Base-by-base conservation (phyloP, 2,797 vertebrate species). In the Platalea minor region DNA sequence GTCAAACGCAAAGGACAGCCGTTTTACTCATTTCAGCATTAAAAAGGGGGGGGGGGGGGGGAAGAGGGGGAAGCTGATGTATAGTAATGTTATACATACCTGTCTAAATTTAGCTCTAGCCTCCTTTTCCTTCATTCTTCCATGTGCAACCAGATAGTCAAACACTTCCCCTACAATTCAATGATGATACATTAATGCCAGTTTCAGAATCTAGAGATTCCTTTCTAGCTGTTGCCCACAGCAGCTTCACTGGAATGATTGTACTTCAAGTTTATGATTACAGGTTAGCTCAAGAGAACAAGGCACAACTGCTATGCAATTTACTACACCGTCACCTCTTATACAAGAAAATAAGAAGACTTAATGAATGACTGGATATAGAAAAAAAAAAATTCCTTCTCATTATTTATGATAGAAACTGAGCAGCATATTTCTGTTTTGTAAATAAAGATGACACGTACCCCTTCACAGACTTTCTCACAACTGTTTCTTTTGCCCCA, bases 71-170 rank as follows among this genome's bases (percentile, higher is more conserved):
- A 88, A 95, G 51, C 26, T 92, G 61, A 69, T 21, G 4, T 92
- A 92, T 19, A 77, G 81, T 31, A 89, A 84, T 72, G 53, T 89
- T 95, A 96, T 81, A 97, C 97, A 97, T 99, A 99, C 99, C 99
- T 99, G 99, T 99, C 99, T 99, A 98, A 99, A 99, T 98, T 99
- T 99, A 98, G 99, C 98, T 98, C 99, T 99, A 97, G 99, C 99
- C 98, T 99, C 99, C 95, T 99, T 99, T 98, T 99, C 99, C 98
- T 99, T 99, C 99, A 99, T 99, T 98, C 99, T 98, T 98, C 99
- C 99, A 96, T 99, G 99, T 97, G 99, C 99, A 97, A 99, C 99
- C 97, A 99, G 98, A 98, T 99, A 99, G 98, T 99, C 99, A 87
- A 99, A 99, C 72, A 99, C 99, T 96, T 99, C 99, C 96, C 99